Percentiles rank a stretch among this genome's conserved stretches.
Conservation (phyloP, 1,140 invertebrate genomes). For the Drosophila cardini region DNA sequence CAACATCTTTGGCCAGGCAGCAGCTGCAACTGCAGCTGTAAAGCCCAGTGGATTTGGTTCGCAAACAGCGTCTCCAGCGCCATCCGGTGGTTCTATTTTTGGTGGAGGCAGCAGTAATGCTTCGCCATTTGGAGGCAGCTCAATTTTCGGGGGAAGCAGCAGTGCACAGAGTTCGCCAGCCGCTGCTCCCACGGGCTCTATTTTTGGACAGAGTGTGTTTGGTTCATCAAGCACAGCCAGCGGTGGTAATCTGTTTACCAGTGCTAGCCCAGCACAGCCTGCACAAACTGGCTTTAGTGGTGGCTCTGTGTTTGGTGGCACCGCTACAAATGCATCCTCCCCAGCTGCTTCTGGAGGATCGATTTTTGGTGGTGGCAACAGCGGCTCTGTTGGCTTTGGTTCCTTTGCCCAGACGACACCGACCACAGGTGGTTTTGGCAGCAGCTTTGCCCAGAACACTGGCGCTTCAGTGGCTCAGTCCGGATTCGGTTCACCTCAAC, state of each 20-base stretch:
- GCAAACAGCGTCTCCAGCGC: slow-evolving; percentile 5
- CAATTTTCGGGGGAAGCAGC: slow-evolving; percentile 61
- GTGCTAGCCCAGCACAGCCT: slow-evolving; percentile 41
- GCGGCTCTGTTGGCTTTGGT: slow-evolving; percentile 69
- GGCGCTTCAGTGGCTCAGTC: slow-evolving; percentile 71
- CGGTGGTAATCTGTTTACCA: slow-evolving; percentile 62
- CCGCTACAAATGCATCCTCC: slow-evolving; percentile 36
- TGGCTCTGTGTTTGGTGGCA: slow-evolving; percentile 49
- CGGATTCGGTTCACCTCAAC: slow-evolving; percentile 84
- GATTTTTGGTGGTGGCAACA: slow-evolving; percentile 73
- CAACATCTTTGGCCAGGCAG: slow-evolving; percentile 61
- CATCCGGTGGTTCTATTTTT: slow-evolving; percentile 71
- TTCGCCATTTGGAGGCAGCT: slow-evolving; percentile 55
- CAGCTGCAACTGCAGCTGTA: slow-evolving; percentile 2
- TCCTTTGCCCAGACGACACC: slow-evolving; percentile 76
- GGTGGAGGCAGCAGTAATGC: slow-evolving; percentile 46
- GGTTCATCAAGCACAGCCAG: slow-evolving; percentile 42
- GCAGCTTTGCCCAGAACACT: slow-evolving; percentile 62
- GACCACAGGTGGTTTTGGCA: slow-evolving; percentile 57
- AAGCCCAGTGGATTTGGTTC: slow-evolving; percentile 55
- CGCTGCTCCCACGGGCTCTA: slow-evolving; percentile 47
- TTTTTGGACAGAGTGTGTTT: slow-evolving; percentile 73
- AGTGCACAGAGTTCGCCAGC: slow-evolving; percentile 45
- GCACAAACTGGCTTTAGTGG: slow-evolving; percentile 45
- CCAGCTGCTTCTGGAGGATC: slow-evolving; percentile 61